Base-by-base conservation (phyloP, 2,113 vertebrate genomes). In the Rana temporaria region DNA sequence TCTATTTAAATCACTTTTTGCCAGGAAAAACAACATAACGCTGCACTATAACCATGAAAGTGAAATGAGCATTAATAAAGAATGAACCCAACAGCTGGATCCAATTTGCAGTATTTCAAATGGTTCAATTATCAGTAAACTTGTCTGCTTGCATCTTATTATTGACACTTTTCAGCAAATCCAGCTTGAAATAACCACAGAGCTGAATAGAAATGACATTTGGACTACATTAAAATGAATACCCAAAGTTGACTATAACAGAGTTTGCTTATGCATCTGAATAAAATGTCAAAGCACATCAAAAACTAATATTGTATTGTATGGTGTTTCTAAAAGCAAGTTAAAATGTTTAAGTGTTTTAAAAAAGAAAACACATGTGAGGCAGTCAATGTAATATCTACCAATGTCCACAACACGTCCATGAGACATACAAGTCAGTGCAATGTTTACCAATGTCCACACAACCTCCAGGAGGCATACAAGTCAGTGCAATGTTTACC, bases 191-290 rank as follows among this genome's bases (percentile, higher is more conserved):
- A 73, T 73, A 19, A 73, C 55, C 38, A 18, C 48, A 14, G n/a
- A 9, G 55, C 30, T 20, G 15, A 57, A 60, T 30, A 74, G 32
- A 11, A 73, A 73, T 73, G 5, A 73, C 55, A 57, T 17, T 72
- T 72, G 32, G 16, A 72, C 0, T 4, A 22, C 69, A 72, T 57
- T 34, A 9, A 19, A 30, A 34, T 57, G 70, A 72, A 72, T 4
- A 19, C 17, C 70, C 48, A n/a, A 70, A 66, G 17, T 52, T 53
- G n/a, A 20, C 20, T 24, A 2, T 3, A 55, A 59, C 11, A 32
- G 24, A 6, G 52, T 12, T 20, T 14, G 19, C 4, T 30, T 4
- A 19, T 19, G 24, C n/a, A 24, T 11, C 19, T 38, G 34, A 38
- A 16, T 7, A 72, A 55, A 30, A 56, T 3, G 4, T 9, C 19